A percentile compares a stretch with the other conserved stretches of the same genome.
Conservation (phyloP, 2,113 vertebrate genomes). For the Pachycephala philippinensis region DNA sequence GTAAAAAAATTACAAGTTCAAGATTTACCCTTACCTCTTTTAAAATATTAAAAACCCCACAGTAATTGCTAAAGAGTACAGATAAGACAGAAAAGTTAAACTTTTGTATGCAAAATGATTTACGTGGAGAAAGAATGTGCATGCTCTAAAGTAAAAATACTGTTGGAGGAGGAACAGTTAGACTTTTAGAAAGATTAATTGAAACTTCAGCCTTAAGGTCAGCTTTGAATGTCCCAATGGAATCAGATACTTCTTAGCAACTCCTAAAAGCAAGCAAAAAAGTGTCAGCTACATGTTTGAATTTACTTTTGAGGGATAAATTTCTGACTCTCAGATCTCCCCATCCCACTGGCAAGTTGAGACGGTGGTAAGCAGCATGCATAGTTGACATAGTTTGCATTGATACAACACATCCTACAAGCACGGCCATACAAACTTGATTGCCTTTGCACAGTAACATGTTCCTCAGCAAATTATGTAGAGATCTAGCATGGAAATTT, state of each 20-base stretch:
- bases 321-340: neutral
- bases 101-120: neutral
- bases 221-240: neutral
- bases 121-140: neutral
- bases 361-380: neutral
- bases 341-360: neutral
- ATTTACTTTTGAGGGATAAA: neutral
- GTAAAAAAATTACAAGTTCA: neutral
- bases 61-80: neutral
- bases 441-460: neutral
- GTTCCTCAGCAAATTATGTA: neutral
- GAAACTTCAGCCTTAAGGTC: neutral
- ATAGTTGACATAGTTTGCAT: neutral
- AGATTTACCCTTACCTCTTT: neutral
- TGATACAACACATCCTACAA: neutral
- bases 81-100: neutral
- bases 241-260: neutral
- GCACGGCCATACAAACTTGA: neutral
- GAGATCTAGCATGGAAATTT: neutral
- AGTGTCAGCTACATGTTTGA: neutral
- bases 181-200: neutral
- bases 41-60: neutral
- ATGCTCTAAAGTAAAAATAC: neutral
- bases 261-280: neutral
- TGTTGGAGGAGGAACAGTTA: neutral